Percentiles rank a stretch among this genome's conserved stretches.
Evolutionary conservation across 2,113 vertebrate genomes (phyloP).

Genomic region (Poeciliopsis prolifica): DNA sequence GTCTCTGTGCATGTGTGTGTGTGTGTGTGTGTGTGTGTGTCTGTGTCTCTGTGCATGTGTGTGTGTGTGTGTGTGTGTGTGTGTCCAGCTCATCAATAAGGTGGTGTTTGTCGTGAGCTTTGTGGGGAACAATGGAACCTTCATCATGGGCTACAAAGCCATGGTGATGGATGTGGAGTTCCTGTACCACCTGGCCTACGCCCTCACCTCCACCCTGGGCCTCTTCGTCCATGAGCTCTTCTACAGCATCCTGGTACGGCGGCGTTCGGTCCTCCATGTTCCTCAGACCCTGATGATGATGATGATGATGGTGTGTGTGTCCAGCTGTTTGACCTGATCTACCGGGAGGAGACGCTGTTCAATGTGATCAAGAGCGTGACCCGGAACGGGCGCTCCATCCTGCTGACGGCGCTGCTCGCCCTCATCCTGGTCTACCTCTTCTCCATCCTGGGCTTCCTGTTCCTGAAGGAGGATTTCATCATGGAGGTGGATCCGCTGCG

Average conservation of each 20-base stretch:
- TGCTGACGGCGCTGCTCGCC: constrained; percentile 94
- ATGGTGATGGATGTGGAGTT: constrained; percentile 99
- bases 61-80: too few species aligned
- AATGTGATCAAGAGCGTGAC: constrained; percentile 99
- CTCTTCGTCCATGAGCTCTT: constrained; percentile 95
- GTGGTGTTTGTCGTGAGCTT: constrained; percentile 97
- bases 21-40: too few species aligned
- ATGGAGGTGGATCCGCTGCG: constrained; percentile 92
- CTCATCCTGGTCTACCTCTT: constrained; percentile 99
- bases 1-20: too few species aligned
- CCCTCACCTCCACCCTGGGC: constrained; percentile 92
- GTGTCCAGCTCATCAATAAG: constrained; percentile 91
- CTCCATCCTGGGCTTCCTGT: constrained; percentile 98
- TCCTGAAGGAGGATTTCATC: constrained; percentile 96
- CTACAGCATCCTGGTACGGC: constrained; percentile 93
- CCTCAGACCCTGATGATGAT: background rate
- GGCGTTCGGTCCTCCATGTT: background rate
- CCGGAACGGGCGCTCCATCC: constrained; percentile 95
- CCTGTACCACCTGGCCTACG: constrained; percentile 94
- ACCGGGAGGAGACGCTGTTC: constrained; percentile 94
- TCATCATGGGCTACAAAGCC: constrained; percentile 95
- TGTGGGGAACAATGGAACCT: constrained; percentile 96
- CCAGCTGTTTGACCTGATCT: constrained; percentile 97
- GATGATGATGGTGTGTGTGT: too few species aligned
- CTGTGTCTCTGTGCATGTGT: too few species aligned